phyloP scores from a whole-genome alignment of 1,140 invertebrate species.

The Babylonia areolata region DNA sequence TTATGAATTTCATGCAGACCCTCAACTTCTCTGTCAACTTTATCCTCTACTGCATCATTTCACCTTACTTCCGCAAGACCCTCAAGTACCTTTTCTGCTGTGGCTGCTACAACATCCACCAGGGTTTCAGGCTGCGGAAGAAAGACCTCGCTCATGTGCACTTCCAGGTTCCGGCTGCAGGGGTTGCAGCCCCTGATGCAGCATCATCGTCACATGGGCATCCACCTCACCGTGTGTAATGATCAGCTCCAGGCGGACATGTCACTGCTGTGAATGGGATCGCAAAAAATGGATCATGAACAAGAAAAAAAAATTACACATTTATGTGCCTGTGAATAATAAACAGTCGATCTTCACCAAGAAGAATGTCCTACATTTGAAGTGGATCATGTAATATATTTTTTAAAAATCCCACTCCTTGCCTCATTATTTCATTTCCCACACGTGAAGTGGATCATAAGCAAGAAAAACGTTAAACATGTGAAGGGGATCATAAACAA shows the following conservation, averaged over 20 bases:
- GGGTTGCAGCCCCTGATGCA: background rate
- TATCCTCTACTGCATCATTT: constrained; percentile 70
- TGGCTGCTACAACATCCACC: constrained; percentile 59
- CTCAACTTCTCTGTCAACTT: constrained; percentile 72
- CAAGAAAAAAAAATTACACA: too few relatives aligned
- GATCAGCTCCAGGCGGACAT: background rate
- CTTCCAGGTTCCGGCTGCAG: background rate
- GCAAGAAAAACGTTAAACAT: too few relatives aligned
- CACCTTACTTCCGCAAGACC: constrained; percentile 67
- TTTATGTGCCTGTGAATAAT: too few relatives aligned
- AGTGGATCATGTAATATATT: too few relatives aligned
- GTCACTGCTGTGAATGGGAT: background rate
- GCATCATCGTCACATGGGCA: background rate
- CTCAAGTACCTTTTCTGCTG: constrained; percentile 67
- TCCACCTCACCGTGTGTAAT: background rate
- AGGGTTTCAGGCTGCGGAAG: constrained; percentile 50
- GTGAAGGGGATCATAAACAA: too few relatives aligned
- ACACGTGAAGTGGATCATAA: too few relatives aligned
- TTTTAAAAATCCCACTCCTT: too few relatives aligned
- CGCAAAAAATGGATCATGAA: background rate
- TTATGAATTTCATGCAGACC: constrained; percentile 71
- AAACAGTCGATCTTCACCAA: too few relatives aligned
- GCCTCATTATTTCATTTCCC: too few relatives aligned
- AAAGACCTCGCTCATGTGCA: constrained; percentile 54
- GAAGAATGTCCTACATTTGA: too few relatives aligned